These are phyloP conservation scores for Heliconius aoede DNA, from an alignment of 2,888 invertebrate genomes.

Conservation along the genomic window DNA sequence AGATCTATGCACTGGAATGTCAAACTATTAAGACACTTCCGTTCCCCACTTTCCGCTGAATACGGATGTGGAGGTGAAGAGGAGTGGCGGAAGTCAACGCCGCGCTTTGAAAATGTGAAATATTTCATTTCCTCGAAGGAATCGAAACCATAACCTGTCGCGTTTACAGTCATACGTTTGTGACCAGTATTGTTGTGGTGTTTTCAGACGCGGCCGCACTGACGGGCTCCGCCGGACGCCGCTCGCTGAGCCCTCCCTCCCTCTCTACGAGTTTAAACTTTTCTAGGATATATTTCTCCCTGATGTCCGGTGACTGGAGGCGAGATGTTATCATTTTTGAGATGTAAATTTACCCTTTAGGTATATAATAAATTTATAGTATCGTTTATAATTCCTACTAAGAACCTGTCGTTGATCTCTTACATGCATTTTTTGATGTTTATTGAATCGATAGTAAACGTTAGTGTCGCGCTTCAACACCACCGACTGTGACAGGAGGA, in stretches of 20 bases:
- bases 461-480: constrained; percentile 47
- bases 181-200: constrained; percentile 3
- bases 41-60: too few species aligned
- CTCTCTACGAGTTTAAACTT: constrained; percentile 59
- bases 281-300: constrained; percentile 69
- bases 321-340: constrained; percentile 79
- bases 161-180: too few species aligned
- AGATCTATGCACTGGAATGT: too few species aligned
- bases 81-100: too few species aligned
- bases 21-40: too few species aligned
- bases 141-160: too few species aligned
- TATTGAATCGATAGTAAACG: constrained; percentile 69
- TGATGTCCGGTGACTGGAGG: constrained; percentile 64
- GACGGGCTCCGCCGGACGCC: constrained; percentile 40
- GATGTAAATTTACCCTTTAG: constrained; percentile 80
- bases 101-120: too few species aligned
- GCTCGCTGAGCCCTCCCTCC: constrained; percentile 49
- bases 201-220: constrained; percentile 51
- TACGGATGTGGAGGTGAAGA: too few species aligned
- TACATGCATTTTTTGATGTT: constrained; percentile 73
- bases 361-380: constrained; percentile 71
- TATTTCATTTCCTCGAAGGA: too few species aligned
- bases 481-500: constrained; percentile 13
- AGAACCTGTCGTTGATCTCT: constrained; percentile 67
- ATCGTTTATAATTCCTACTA: constrained; percentile 76